Conservation (phyloP, 2,797 vertebrate genomes). For the Rachycentron canadum region DNA sequence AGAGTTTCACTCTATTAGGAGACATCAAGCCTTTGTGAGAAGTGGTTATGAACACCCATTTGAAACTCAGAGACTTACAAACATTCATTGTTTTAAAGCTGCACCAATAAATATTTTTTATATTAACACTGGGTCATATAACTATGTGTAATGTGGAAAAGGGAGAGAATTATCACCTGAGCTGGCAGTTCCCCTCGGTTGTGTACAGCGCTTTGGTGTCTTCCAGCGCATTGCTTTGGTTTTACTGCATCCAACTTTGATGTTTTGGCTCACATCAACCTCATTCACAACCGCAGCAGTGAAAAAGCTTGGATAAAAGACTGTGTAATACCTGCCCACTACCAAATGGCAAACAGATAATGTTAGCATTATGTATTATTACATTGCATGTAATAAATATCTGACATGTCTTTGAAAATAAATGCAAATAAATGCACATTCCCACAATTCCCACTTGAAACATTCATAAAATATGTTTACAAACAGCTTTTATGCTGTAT, state of each 20-base stretch:
- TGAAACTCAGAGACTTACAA: background rate
- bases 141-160: background rate
- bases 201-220: background rate
- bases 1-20: conserved; percentile 43
- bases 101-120: background rate
- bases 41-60: background rate
- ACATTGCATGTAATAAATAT: background rate
- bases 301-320: background rate
- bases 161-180: background rate
- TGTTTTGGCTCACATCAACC: background rate
- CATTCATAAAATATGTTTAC: too few relatives aligned
- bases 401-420: background rate
- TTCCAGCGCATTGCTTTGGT: background rate
- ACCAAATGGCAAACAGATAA: background rate
- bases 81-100: background rate
- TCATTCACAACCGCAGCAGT: background rate
- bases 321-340: background rate
- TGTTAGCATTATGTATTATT: too few relatives aligned
- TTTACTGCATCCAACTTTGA: background rate
- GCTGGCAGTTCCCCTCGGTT: background rate
- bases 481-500: background rate
- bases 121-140: background rate
- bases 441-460: too few relatives aligned
- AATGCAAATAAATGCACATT: background rate
- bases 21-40: conserved; percentile 17